Base-by-base conservation (phyloP, 2,888 invertebrate species). In the Pyrochroa serraticornis region DNA sequence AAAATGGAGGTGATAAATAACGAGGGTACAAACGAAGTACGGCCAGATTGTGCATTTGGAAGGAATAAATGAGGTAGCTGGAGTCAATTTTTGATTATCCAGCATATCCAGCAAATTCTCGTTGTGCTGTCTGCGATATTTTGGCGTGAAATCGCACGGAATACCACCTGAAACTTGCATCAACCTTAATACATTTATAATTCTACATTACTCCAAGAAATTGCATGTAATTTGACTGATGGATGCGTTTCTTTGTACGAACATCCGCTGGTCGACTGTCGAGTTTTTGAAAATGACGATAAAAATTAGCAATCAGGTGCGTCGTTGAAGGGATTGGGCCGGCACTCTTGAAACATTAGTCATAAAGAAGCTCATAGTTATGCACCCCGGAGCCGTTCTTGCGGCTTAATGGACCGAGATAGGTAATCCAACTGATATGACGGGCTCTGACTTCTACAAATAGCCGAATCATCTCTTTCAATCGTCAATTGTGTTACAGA, bases 1-100 rank as follows among this genome's bases (percentile, higher is more conserved):
- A 68, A 69, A 68, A 65, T 65, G 60, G 60, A 63, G 61, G 69
- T 63, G 63, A 67, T 68, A 68, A 69, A 69, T 68, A 69, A 68
- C 61, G 59, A 64, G 66, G 62, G 64, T 63, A 54, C 39, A 57
- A 2, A 3, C 46, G 54, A 63, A 62, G 63, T 64, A 65, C 63
- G 66, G 58, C 64, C 59, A 60, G 60, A 66, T 66, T 65, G 65
- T 58, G 60, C 56, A 52, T 58, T 54, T 51, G 62, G 48, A 64
- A 62, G 64, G 66, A 64, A 65, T 67, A 64, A 67, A 69, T 64
- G 64, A 64, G 62, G 64, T 61, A 63, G 60, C 58, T 58, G 56
- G 57, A 63, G 61, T 60, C 53, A 56, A 57, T 53, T 50, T 50
- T 42, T 44, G 42, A 46, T 46, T 46, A 42, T 12, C 42, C 50